A percentile compares a stretch with the other conserved stretches of the same genome.
These are phyloP conservation scores for Rhinolophus ferrumequinum DNA, from an alignment of 2,113 vertebrate species.

Conservation along the genomic window DNA sequence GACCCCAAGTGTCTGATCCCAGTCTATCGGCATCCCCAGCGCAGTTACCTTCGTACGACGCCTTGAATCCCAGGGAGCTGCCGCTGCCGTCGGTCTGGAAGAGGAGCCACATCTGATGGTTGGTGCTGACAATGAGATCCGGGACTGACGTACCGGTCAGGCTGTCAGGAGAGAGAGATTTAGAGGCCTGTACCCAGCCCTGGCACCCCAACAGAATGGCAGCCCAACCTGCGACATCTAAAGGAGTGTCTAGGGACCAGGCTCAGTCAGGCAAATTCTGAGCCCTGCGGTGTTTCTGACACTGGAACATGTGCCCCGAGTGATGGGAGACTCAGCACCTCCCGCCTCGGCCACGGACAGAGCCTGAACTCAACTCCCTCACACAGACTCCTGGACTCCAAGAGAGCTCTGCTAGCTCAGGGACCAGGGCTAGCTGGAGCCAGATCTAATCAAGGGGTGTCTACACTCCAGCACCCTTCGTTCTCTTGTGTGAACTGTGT, in stretches of 20 bases:
- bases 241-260: not conserved
- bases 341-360: rapidly evolving
- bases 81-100: slow-evolving; percentile 98
- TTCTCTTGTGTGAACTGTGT: not conserved
- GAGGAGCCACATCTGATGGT: slow-evolving; percentile 99
- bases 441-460: not conserved
- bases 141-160: slow-evolving; percentile 95
- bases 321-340: not conserved
- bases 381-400: not conserved
- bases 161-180: slow-evolving; percentile 83
- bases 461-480: not conserved
- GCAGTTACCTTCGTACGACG: slow-evolving; percentile 94
- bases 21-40: not conserved
- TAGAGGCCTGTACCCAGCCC: not conserved
- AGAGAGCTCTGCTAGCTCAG: not conserved
- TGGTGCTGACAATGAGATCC: slow-evolving; percentile 98
- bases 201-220: not conserved
- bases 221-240: rapidly evolving
- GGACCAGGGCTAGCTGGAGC: not conserved
- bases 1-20: not conserved
- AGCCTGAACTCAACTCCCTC: not conserved
- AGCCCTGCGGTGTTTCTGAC: not conserved
- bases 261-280: rapidly evolving
- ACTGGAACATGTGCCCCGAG: rapidly evolving
- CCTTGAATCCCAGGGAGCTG: slow-evolving; percentile 97